Evolutionary conservation across 2,113 vertebrate genomes (phyloP).

Genomic region (Bubo bubo): DNA sequence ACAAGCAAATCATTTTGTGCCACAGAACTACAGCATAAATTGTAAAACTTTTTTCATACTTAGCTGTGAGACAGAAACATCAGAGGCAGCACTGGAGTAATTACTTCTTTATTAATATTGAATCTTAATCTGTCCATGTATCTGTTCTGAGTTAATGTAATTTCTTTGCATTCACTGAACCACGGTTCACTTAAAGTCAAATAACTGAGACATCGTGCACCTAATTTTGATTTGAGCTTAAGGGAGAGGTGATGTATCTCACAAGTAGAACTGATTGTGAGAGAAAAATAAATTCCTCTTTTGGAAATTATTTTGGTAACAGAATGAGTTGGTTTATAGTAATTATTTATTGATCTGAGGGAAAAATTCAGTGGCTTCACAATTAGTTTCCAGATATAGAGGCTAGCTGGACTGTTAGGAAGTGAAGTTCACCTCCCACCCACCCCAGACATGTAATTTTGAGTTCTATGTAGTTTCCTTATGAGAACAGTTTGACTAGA

Average conservation of each 20-base stretch:
- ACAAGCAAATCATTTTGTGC: neutral
- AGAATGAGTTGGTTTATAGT: neutral
- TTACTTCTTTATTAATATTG: neutral
- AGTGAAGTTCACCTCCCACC: neutral
- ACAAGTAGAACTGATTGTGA: neutral
- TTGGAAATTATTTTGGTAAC: neutral
- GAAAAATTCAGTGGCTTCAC: neutral
- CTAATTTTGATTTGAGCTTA: neutral
- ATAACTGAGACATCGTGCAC: neutral
- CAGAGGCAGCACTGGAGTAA: neutral
- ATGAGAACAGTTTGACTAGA: neutral
- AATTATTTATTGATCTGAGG: neutral
- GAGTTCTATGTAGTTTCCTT: neutral
- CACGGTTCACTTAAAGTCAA: neutral
- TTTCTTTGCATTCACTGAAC: neutral
- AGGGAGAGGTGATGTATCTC: neutral
- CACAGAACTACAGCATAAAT: neutral
- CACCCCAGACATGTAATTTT: neutral
- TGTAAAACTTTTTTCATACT: neutral
- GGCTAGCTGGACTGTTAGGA: neutral
- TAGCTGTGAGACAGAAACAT: neutral
- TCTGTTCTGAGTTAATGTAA: neutral
- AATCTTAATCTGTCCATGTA: neutral
- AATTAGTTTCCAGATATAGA: neutral
- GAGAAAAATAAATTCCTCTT: neutral